Conservation (phyloP, 1,140 invertebrate genomes). For the Apis laboriosa region DNA sequence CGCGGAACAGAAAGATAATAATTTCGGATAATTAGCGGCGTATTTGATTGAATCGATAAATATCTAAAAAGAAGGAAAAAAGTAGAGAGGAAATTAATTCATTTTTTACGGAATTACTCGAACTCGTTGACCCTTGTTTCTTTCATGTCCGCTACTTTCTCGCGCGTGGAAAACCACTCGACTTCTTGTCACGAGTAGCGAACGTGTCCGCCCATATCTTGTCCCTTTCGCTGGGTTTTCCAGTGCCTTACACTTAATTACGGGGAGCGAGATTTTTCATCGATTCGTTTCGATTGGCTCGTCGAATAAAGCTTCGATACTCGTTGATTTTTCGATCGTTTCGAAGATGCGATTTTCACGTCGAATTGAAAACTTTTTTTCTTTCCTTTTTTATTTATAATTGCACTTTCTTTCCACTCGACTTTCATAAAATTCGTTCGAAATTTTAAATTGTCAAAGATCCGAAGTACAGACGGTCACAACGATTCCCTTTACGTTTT, state of each 20-base stretch:
- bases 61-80: not conserved
- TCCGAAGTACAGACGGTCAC: no score
- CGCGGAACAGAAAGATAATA: not conserved
- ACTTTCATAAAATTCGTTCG: no score
- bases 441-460: no score
- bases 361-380: no score
- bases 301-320: not conserved
- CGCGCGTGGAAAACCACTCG: constrained; percentile 58
- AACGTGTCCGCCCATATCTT: constrained; percentile 29
- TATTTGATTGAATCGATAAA: not conserved
- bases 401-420: no score
- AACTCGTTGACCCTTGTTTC: constrained; percentile 49
- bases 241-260: constrained; percentile 70
- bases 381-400: no score
- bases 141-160: constrained; percentile 41
- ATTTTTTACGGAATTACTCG: constrained; percentile 26
- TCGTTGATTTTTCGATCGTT: not conserved
- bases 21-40: not conserved
- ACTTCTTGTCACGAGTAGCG: constrained; percentile 59
- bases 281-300: constrained; percentile 69
- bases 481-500: no score
- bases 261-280: constrained; percentile 73
- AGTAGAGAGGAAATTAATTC: constrained; percentile 51
- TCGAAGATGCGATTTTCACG: no score
- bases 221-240: constrained; percentile 11